Conservation (phyloP, 1,140 invertebrate species). For the Bacillus rossius region DNA sequence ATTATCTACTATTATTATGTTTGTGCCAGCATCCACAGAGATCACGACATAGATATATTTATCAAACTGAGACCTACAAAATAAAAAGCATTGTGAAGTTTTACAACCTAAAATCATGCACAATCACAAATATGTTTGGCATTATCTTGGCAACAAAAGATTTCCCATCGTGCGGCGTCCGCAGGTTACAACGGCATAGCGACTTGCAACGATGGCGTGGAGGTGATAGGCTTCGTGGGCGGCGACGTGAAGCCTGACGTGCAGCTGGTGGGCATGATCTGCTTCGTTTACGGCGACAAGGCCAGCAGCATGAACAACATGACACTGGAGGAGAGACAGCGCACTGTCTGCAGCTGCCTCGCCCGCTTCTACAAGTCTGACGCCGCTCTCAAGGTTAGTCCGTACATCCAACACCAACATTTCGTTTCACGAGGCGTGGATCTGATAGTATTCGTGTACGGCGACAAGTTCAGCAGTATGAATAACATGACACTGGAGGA, state of each 20-base stretch:
- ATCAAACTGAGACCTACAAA: too few species aligned
- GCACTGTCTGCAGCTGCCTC: slow-evolving; percentile 5
- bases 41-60: too few species aligned
- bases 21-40: too few species aligned
- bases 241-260: slow-evolving; percentile 22
- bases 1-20: too few species aligned
- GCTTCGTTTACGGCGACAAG: slow-evolving; percentile 42
- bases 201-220: slow-evolving; percentile 18
- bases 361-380: slow-evolving; percentile 7
- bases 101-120: too few species aligned
- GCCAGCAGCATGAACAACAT: slow-evolving; percentile 21
- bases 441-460: slow-evolving; percentile 32
- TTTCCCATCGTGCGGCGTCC: too few species aligned
- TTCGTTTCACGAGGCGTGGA: background rate
- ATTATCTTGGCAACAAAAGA: too few species aligned
- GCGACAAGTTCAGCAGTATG: slow-evolving; percentile 33
- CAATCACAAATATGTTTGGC: too few species aligned
- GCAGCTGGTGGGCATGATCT: slow-evolving; percentile 33
- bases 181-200: slow-evolving; percentile 16
- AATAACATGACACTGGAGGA: slow-evolving; percentile 8
- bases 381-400: slow-evolving; percentile 4
- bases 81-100: too few species aligned
- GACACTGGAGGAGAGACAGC: slow-evolving; percentile 11
- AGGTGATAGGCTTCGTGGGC: slow-evolving; percentile 40
- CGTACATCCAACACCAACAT: background rate